These are phyloP conservation scores for Sternarchorhynchus goeldii DNA, from an alignment of 2,797 vertebrate genomes.

Conservation along the genomic window DNA sequence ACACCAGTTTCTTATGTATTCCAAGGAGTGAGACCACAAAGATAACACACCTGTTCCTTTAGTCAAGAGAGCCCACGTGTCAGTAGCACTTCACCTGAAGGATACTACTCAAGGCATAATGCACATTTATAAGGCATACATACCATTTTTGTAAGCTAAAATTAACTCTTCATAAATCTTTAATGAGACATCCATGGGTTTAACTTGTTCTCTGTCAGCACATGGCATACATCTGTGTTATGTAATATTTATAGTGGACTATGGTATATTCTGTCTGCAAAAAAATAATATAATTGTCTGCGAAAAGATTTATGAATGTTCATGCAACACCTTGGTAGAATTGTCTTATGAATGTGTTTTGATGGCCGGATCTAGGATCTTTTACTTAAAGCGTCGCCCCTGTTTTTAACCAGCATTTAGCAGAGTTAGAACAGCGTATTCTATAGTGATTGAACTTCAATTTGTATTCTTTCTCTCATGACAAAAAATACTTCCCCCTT, in stretches of 20 bases:
- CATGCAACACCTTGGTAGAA: slow-evolving; percentile 12
- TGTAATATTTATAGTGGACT: background rate
- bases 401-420: slow-evolving; percentile 81
- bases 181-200: background rate
- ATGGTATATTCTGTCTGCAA: background rate
- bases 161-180: background rate
- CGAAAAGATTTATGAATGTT: slow-evolving; percentile 21
- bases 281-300: background rate
- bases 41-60: slow-evolving; percentile 76
- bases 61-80: slow-evolving; percentile 63
- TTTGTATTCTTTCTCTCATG: slow-evolving; percentile 68
- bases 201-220: slow-evolving; percentile 10
- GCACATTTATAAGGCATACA: slow-evolving; percentile 36
- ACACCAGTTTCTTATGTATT: slow-evolving; percentile 72
- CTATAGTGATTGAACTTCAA: slow-evolving; percentile 72
- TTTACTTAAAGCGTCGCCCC: slow-evolving; percentile 47
- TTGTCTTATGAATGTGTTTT: slow-evolving; percentile 45
- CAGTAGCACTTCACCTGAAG: slow-evolving; percentile 28
- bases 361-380: slow-evolving; percentile 36
- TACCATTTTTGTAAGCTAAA: background rate
- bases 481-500: slow-evolving; percentile 60
- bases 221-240: slow-evolving; percentile 2
- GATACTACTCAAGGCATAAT: slow-evolving; percentile 27
- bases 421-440: slow-evolving; percentile 73
- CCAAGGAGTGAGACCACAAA: slow-evolving; percentile 74